phyloP scores from a whole-genome alignment of 2,797 vertebrate genomes.

The Okamejei kenojei region DNA sequence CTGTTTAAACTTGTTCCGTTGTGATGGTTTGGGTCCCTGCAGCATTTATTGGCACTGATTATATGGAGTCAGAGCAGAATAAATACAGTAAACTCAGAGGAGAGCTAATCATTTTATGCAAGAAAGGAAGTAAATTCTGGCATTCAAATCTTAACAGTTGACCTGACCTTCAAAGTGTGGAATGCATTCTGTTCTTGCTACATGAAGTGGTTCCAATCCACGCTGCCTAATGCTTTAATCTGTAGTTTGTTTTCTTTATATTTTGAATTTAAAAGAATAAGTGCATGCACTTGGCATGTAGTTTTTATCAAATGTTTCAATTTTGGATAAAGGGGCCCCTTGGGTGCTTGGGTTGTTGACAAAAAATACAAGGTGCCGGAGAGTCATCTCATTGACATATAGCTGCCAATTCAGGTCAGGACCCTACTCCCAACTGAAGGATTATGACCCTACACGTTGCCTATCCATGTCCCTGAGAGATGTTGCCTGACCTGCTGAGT shows the following conservation, averaged over 20 bases:
- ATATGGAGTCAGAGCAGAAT: conserved; percentile 43
- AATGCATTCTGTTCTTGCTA: conserved; percentile 29
- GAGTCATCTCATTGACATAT: too few species aligned
- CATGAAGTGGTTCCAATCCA: conserved; percentile 39
- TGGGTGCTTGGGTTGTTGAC: neutral
- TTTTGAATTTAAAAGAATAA: conserved; percentile 28
- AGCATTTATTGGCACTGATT: conserved; percentile 52
- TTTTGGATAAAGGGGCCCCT: neutral
- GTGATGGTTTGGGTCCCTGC: conserved; percentile 61
- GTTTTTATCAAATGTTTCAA: conserved; percentile 6
- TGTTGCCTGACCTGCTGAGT: too few species aligned
- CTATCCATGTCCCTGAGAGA: too few species aligned
- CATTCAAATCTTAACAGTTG: conserved; percentile 41
- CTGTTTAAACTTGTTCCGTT: conserved; percentile 52
- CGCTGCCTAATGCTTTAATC: conserved; percentile 45
- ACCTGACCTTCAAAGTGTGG: conserved; percentile 42
- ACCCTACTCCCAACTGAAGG: too few species aligned
- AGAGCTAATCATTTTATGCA: conserved; percentile 42
- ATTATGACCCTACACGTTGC: too few species aligned
- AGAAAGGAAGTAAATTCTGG: conserved; percentile 39
- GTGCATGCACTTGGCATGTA: neutral
- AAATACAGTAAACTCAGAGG: conserved; percentile 42
- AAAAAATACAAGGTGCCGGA: too few species aligned
- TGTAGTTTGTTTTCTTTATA: conserved; percentile 36
- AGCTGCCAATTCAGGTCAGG: too few species aligned